Percentiles rank a stretch among this genome's conserved stretches.
These are phyloP conservation scores for Coelinius sp. DNA, from an alignment of 2,888 invertebrate species.

Conservation along the genomic window DNA sequence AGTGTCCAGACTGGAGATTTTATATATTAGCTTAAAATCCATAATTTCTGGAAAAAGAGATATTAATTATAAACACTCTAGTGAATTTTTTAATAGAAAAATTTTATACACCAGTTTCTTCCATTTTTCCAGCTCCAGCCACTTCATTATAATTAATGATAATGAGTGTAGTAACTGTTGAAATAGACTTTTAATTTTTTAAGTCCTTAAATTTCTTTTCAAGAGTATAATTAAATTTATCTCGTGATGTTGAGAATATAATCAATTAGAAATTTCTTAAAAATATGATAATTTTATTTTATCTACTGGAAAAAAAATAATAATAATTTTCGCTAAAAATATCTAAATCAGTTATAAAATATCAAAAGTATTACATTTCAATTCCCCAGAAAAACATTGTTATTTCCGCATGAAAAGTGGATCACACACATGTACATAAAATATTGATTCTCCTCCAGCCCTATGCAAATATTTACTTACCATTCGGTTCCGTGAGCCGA, in stretches of 20 bases:
- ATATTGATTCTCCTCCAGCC: background rate
- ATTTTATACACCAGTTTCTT: too few species aligned
- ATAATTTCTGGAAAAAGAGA: too few species aligned
- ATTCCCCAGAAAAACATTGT: background rate
- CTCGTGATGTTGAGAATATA: background rate
- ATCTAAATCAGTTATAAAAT: too few species aligned
- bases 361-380: background rate
- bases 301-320: background rate
- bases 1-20: too few species aligned
- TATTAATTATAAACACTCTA: too few species aligned
- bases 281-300: background rate
- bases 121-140: background rate
- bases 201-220: background rate
- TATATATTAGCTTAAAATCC: too few species aligned
- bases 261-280: background rate
- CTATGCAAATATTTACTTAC: constrained; percentile 7
- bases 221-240: background rate
- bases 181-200: background rate
- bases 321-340: too few species aligned
- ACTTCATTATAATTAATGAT: background rate
- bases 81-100: too few species aligned
- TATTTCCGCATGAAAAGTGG: background rate
- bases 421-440: background rate
- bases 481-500: constrained; percentile 4
- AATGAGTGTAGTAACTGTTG: background rate